Evolutionary conservation across 2,888 invertebrate genomes (phyloP).

Genomic region (Caenorhabditis imperialis): DNA sequence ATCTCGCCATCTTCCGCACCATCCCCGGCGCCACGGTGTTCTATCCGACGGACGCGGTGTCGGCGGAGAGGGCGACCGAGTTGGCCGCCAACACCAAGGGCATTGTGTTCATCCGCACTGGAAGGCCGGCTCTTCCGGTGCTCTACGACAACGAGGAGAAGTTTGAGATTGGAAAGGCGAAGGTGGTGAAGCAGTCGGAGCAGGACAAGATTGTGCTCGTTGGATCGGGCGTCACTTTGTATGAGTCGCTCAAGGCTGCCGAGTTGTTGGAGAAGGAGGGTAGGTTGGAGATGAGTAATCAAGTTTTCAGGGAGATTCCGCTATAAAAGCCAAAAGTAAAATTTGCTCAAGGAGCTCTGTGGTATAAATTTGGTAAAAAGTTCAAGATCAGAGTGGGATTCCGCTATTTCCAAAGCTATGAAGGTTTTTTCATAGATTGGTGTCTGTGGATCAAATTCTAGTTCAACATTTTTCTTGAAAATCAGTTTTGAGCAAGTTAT

Average conservation of each 20-base stretch:
- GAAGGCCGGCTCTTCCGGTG: conserved; percentile 90
- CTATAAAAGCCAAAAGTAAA: no score
- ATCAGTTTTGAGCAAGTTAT: no score
- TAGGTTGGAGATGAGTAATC: no score
- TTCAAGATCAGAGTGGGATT: no score
- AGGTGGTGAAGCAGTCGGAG: conserved; percentile 85
- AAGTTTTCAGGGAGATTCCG: no score
- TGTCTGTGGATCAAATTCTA: no score
- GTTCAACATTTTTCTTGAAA: no score
- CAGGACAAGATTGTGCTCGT: conserved; percentile 89
- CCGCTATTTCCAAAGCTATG: no score
- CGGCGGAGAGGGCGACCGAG: conserved; percentile 91
- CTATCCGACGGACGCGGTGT: conserved; percentile 91
- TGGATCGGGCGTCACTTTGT: conserved; percentile 93
- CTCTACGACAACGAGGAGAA: conserved; percentile 89
- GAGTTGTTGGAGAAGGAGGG: conserved; percentile 64
- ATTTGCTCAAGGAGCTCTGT: no score
- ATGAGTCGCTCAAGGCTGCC: conserved; percentile 88
- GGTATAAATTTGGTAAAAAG: no score
- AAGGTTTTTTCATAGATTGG: no score
- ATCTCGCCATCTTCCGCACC: conserved; percentile 93
- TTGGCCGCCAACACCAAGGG: conserved; percentile 83
- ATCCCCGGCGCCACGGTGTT: conserved; percentile 86
- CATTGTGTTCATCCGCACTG: conserved; percentile 95
- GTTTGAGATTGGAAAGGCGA: conserved; percentile 84